Percentiles rank a stretch among this genome's conserved stretches.
phyloP scores from a whole-genome alignment of 2,888 invertebrate species.

The Polietes domitor region DNA sequence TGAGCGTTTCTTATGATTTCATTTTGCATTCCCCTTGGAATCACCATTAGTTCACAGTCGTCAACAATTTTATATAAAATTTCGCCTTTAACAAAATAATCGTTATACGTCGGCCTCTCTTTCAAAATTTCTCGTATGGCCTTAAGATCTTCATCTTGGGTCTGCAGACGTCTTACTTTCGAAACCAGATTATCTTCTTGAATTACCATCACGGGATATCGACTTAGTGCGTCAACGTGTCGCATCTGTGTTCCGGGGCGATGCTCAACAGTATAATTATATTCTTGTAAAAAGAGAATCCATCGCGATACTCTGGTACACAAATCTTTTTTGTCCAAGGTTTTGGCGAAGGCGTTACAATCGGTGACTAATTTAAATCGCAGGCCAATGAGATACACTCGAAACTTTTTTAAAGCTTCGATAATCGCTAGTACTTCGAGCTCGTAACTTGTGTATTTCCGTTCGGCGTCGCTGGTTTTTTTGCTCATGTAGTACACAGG shows the following conservation, averaged over 20 bases:
- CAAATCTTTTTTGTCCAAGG: constrained; percentile 63
- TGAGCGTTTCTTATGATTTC: constrained; percentile 50
- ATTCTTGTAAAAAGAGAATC: constrained; percentile 68
- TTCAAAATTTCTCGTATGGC: constrained; percentile 54
- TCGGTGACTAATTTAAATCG: constrained; percentile 58
- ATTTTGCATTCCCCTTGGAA: constrained; percentile 49
- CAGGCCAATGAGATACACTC: constrained; percentile 67
- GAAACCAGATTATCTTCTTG: constrained; percentile 27
- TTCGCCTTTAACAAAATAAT: constrained; percentile 48
- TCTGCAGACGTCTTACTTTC: constrained; percentile 56
- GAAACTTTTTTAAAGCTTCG: constrained; percentile 69
- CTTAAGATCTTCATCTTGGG: constrained; percentile 53
- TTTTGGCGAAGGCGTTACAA: constrained; percentile 62
- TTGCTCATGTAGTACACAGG: constrained; percentile 64
- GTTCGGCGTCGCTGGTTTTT: constrained; percentile 55
- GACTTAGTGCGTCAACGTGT: constrained; percentile 63
- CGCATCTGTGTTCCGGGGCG: constrained; percentile 58
- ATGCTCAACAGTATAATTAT: constrained; percentile 67
- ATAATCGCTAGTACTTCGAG: constrained; percentile 70
- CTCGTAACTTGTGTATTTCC: constrained; percentile 66
- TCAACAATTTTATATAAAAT: constrained; percentile 49
- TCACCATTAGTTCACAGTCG: constrained; percentile 47
- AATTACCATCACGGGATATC: constrained; percentile 59
- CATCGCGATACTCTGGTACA: constrained; percentile 67
- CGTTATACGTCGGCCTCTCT: not conserved